Conservation (phyloP, 2,113 vertebrate species). For the Passer domesticus region DNA sequence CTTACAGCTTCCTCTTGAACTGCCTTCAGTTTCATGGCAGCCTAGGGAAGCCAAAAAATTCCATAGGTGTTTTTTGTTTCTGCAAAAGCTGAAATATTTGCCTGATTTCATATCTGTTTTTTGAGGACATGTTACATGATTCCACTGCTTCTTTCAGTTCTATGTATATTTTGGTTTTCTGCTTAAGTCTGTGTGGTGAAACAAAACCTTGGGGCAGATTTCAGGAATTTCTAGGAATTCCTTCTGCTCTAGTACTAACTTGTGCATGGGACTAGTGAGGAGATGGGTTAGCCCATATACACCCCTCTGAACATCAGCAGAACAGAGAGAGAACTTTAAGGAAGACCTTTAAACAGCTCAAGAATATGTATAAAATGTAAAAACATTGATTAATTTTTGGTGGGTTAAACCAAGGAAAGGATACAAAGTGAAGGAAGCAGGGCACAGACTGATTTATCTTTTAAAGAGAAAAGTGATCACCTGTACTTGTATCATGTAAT, state of each 20-base stretch:
- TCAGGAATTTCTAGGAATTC: neutral
- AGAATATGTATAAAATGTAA: neutral
- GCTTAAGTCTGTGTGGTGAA: neutral
- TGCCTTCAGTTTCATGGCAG: neutral
- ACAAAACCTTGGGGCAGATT: neutral
- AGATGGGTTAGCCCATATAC: neutral
- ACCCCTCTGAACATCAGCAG: neutral
- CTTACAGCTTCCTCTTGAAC: neutral
- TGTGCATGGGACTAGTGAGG: neutral
- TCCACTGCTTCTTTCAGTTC: neutral
- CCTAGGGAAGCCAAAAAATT: neutral
- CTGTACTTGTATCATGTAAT: neutral
- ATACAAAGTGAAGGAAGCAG: neutral
- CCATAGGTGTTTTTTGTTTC: neutral
- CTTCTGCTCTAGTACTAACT: neutral
- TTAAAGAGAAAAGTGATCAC: neutral
- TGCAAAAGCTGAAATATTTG: neutral
- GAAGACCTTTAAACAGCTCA: neutral
- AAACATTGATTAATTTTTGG: neutral
- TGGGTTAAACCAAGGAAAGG: neutral
- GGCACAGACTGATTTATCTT: neutral
- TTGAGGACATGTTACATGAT: neutral
- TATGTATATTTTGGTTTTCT: neutral
- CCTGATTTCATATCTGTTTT: neutral
- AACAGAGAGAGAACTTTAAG: neutral